Evolutionary conservation across 2,797 vertebrate genomes (phyloP).

Genomic region (Graptemys geographica): DNA sequence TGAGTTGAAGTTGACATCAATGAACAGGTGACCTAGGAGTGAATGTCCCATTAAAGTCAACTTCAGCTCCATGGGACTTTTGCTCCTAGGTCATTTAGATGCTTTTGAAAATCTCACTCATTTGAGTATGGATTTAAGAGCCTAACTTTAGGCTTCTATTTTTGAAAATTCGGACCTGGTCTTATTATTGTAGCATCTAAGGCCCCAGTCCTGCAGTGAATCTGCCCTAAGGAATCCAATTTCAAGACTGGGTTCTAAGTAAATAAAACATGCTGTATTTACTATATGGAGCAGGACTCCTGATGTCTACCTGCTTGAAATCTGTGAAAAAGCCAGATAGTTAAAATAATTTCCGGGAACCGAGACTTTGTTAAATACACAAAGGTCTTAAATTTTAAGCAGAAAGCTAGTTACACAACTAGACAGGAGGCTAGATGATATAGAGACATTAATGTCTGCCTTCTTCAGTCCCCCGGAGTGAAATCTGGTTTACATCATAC

Average conservation of each 20-base stretch:
- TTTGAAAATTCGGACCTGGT: not conserved
- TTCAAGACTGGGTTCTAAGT: not conserved
- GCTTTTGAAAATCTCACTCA: not conserved
- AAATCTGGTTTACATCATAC: not conserved
- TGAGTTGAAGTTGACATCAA: conserved; percentile 34
- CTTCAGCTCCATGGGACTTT: not conserved
- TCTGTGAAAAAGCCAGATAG: conserved; percentile 62
- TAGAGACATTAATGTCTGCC: not conserved
- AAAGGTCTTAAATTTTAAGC: not conserved
- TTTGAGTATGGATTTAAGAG: not conserved
- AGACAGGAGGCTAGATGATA: not conserved
- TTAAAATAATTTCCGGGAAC: conserved; percentile 72
- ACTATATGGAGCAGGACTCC: not conserved
- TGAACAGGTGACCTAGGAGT: not conserved
- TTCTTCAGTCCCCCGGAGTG: not conserved
- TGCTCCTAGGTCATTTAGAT: not conserved
- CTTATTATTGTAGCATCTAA: not conserved
- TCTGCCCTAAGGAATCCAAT: not conserved
- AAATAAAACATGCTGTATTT: not conserved
- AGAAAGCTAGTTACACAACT: not conserved
- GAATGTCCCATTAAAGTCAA: not conserved
- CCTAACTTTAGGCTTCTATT: not conserved
- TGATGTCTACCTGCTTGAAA: conserved; percentile 52
- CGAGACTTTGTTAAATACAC: conserved; percentile 40
- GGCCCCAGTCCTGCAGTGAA: not conserved